Conservation (phyloP, 2,888 invertebrate species). For the Troides aeacus region DNA sequence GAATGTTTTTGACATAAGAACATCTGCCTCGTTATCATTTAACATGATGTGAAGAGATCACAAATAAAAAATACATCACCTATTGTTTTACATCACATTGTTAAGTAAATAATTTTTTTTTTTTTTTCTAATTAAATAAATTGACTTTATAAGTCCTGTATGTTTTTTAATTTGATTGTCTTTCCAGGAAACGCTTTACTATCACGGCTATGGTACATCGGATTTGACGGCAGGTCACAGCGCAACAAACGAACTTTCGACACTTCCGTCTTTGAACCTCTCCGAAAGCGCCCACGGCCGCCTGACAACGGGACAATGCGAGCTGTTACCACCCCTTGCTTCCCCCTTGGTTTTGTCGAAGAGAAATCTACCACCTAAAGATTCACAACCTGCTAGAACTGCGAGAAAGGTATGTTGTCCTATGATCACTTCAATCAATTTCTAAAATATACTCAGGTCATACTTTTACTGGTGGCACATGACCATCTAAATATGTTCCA, state of each 20-base stretch:
- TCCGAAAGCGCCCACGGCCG: constrained; percentile 61
- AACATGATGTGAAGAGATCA: too few species aligned
- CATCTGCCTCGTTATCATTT: too few species aligned
- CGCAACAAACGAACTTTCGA: constrained; percentile 64
- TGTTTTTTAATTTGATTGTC: not conserved
- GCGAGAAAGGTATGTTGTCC: constrained; percentile 51
- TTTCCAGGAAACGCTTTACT: constrained; percentile 71
- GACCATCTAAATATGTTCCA: too few species aligned
- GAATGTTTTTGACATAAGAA: too few species aligned
- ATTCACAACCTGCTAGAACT: constrained; percentile 51
- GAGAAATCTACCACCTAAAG: constrained; percentile 53
- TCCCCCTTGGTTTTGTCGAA: constrained; percentile 66
- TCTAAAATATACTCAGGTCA: too few species aligned
- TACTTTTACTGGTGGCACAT: too few species aligned
- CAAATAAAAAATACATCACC: too few species aligned
- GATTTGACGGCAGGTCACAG: constrained; percentile 65
- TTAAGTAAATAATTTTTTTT: too few species aligned
- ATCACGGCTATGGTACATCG: constrained; percentile 71
- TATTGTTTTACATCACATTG: too few species aligned
- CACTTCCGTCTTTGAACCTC: constrained; percentile 64
- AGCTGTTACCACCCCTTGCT: constrained; percentile 69
- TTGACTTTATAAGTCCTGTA: too few species aligned
- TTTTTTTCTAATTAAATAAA: too few species aligned
- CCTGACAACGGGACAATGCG: constrained; percentile 61
- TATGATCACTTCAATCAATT: too few species aligned